Percentiles rank a stretch among this genome's conserved stretches.
Conservation (phyloP, 2,113 vertebrate genomes). For the Onychostoma macrolepis region DNA sequence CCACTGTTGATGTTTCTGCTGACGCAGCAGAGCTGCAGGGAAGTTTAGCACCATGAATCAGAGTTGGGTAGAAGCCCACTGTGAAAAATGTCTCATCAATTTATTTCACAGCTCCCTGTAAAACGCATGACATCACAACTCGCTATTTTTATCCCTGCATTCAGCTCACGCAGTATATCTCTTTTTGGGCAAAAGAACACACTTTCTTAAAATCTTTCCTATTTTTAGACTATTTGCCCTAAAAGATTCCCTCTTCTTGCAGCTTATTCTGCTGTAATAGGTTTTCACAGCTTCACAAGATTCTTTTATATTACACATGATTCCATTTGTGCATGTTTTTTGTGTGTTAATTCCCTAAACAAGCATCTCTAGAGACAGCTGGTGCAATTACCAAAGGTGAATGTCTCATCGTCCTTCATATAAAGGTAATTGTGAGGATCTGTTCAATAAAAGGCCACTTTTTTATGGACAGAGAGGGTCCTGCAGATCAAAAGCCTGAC, state of each 20-base stretch:
- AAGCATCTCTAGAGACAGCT: slow-evolving; percentile 27
- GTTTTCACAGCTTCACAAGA: slow-evolving; percentile 19
- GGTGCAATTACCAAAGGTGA: slow-evolving; percentile 4
- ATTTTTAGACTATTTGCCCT: slow-evolving; percentile 18
- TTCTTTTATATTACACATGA: background rate
- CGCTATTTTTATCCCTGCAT: slow-evolving; percentile 46
- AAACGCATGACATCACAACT: slow-evolving; percentile 41
- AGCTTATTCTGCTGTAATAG: slow-evolving; percentile 23
- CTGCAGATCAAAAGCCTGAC: slow-evolving; percentile 34
- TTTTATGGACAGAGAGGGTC: slow-evolving; percentile 43
- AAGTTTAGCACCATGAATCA: slow-evolving; percentile 48
- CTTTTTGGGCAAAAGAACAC: background rate
- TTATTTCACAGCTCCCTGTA: slow-evolving; percentile 42
- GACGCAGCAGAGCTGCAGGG: slow-evolving; percentile 35
- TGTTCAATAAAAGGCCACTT: slow-evolving; percentile 43
- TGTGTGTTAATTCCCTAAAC: background rate
- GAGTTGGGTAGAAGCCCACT: slow-evolving; percentile 39
- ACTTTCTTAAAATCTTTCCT: background rate
- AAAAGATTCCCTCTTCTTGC: background rate
- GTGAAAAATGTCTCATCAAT: slow-evolving; percentile 53
- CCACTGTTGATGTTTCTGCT: slow-evolving; percentile 42
- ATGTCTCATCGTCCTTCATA: slow-evolving; percentile 44
- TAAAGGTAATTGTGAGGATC: slow-evolving; percentile 37
- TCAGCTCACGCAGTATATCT: slow-evolving; percentile 46
- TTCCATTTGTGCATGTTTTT: background rate